Evolutionary conservation across 2,113 vertebrate genomes (phyloP), one percentile per base, ranked within the genome.

Genomic region (Cricetomys ansorgei): DNA sequence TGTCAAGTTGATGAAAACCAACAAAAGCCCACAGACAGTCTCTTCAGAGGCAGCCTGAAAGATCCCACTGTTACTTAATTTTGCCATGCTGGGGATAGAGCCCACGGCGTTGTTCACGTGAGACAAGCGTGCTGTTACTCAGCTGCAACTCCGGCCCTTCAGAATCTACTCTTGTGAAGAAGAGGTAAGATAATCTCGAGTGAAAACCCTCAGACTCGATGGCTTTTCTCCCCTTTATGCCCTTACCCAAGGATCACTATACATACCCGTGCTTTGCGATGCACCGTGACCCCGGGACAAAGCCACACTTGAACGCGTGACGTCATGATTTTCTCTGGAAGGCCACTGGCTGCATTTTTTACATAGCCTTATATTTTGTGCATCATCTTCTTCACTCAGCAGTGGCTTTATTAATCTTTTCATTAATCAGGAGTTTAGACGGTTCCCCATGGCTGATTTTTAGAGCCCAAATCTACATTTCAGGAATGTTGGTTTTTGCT

Each of bases 371-470:
- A 73, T 45, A 59, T 34, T 65, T 91, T 86, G 19, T 70, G 70
- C 29, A 45, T 59, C 15, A 8, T 62, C 59, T 83, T n/a, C 57
- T 31, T 79, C 72, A 72, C 23, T 92, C 55, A 91, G 48, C 76
- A 77, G 17, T 85, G 59, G 87, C 62, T 40, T 96, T 91, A 65
- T 92, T 76, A 43, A 88, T 90, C 34, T 85, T 92, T 75, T 57
- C n/a, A 50, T 72, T 89, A 91, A 48, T 84, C 40, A 89, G 73
- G 50, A 93, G 21, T 70, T 91, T 93, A 72, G 87, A 93, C 64
- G 15, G 2, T 94, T 73, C n/a, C 10, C n/a, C 45, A 86, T 55
- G 86, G 37, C 50, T 86, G 55, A n/a, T 37, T 95, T 94, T 93
- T 73, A 95, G 81, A 87, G 55, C 15, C 70, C 73, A 1, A 77